Evolutionary conservation across 2,888 invertebrate species (phyloP).

Genomic region (Nomada hirtipes): DNA sequence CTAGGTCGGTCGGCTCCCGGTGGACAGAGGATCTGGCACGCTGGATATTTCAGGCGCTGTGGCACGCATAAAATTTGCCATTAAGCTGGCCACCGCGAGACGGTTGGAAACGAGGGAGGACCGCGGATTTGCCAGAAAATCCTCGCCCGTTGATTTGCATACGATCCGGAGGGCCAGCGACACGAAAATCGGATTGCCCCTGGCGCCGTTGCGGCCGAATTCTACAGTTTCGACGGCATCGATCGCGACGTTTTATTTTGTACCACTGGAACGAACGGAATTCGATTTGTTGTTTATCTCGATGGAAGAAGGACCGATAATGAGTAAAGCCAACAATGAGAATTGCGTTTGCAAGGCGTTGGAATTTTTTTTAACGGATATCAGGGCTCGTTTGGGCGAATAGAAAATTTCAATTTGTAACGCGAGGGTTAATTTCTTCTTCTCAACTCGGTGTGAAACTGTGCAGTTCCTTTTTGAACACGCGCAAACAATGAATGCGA

Average conservation of each 20-base stretch:
- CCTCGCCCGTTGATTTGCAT: slow-evolving; percentile 21
- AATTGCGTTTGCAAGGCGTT: no score
- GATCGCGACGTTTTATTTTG: not conserved
- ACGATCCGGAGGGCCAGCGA: not conserved
- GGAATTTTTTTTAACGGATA: no score
- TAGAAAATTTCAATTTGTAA: no score
- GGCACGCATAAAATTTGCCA: slow-evolving; percentile 21
- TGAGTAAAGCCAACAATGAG: no score
- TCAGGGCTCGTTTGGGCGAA: no score
- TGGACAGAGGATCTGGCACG: not conserved
- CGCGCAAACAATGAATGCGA: no score
- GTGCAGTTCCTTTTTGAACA: no score
- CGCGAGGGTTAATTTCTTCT: no score
- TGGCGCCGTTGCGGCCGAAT: not conserved
- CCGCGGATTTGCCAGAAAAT: slow-evolving; percentile 29
- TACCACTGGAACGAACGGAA: not conserved
- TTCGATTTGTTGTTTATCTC: not conserved
- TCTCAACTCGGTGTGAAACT: no score
- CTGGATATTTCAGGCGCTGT: not conserved
- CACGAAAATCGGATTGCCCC: not conserved
- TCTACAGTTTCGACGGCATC: not conserved
- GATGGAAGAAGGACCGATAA: not conserved
- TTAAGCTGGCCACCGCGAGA: slow-evolving; percentile 43
- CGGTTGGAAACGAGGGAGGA: slow-evolving; percentile 9
- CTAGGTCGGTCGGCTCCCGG: not conserved